phyloP scores from a whole-genome alignment of 2,113 vertebrate genomes.

The Todiramphus saurophagus region DNA sequence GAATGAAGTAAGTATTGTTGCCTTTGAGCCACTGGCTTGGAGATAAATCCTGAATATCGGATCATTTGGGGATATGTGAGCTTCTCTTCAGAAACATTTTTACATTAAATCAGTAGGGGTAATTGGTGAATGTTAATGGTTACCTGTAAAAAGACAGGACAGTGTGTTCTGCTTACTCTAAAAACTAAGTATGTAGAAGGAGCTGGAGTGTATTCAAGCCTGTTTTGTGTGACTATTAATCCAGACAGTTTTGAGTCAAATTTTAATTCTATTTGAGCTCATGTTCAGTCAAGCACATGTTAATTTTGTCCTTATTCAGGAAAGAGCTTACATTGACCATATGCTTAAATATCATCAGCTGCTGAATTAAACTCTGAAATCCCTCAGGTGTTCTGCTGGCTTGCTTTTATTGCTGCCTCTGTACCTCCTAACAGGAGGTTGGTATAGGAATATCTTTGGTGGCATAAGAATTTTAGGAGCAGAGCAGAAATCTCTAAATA shows the following conservation, averaged over 20 bases:
- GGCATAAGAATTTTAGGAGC: background rate
- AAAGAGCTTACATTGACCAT: constrained; percentile 5
- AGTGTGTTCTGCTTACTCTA: background rate
- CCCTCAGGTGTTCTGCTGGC: background rate
- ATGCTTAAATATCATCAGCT: constrained; percentile 29
- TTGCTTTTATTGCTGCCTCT: background rate
- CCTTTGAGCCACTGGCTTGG: background rate
- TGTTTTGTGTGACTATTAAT: background rate
- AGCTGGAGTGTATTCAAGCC: background rate
- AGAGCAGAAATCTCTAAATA: background rate
- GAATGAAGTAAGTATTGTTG: background rate
- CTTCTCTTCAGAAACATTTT: background rate
- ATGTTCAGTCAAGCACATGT: background rate
- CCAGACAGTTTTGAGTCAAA: background rate
- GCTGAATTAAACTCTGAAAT: background rate
- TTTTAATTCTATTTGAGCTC: background rate
- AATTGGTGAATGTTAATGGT: background rate
- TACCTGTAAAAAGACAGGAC: background rate
- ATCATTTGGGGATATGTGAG: background rate
- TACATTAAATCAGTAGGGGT: background rate
- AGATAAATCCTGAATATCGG: background rate
- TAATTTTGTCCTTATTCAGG: constrained; percentile 1
- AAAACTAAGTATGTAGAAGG: background rate
- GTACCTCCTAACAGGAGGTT: background rate
- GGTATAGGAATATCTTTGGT: background rate